Evolutionary conservation across 2,888 invertebrate genomes (phyloP), one percentile per base, ranked within the genome.

Genomic region (Tinea semifulvella): DNA sequence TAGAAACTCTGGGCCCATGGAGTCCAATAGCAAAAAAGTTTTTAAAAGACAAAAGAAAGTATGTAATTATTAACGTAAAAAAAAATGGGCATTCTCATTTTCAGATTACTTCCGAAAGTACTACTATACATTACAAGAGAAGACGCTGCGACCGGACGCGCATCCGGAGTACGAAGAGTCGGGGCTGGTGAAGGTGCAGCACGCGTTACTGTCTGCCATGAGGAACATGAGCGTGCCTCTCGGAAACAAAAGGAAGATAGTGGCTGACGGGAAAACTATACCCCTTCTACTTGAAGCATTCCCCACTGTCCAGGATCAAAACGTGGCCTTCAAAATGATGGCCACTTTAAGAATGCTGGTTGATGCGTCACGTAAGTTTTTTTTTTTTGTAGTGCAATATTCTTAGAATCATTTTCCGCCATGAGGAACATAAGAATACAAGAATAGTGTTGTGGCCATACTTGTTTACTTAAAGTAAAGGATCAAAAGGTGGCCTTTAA

Each of bases 331-430:
- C 60, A 94, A 94, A 68, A 75, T 96, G 48, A 65, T 96, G 43
- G 95, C 94, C 2, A 91, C 94, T 0, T 72, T 94, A 1, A 82
- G 96, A 46, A 93, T 96, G 89, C 85, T 93, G 28, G 88, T 94
- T 1, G 94, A 94, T 68, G 91, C 91, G 18, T 91, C 92, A 81
- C 87, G 90, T 90, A 56, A 35, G 51, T 31, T 13, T 31, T 31
- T 31, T 22, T n/a, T n/a, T n/a, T n/a, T n/a, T n/a, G n/a, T n/a
- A n/a, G n/a, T n/a, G n/a, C n/a, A n/a, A n/a, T n/a, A n/a, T n/a
- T n/a, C n/a, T n/a, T n/a, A n/a, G 92, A 90, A 10, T 74, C 88
- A 31, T 71, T 92, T 8, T 90, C 94, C 49, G 90, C 94, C 1
- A 69, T 96, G 18, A 84, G 92, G 44, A 92, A 92, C 70, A 71